These are phyloP conservation scores for Limonius californicus DNA, from an alignment of 1,140 invertebrate genomes.

Conservation along the genomic window DNA sequence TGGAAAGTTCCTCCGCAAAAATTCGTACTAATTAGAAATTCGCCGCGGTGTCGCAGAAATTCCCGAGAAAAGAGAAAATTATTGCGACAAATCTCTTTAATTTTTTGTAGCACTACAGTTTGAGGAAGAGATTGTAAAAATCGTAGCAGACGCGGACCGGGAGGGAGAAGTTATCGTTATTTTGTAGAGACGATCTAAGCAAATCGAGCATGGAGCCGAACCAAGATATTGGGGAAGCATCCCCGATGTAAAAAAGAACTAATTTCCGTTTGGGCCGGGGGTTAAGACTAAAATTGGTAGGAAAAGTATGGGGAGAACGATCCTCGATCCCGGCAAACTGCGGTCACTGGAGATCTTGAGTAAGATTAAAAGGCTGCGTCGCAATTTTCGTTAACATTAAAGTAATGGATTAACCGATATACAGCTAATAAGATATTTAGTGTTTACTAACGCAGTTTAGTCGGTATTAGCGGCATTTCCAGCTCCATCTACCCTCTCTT, in stretches of 20 bases:
- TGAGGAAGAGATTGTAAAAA: conserved; percentile 6
- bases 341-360: conserved; percentile 31
- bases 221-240: conserved; percentile 34
- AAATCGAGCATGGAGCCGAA: conserved; percentile 33
- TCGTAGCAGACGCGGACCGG: neutral
- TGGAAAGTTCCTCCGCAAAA: neutral
- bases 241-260: conserved; percentile 34
- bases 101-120: neutral
- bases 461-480: neutral
- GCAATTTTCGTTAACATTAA: conserved; percentile 14
- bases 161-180: conserved; percentile 26
- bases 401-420: conserved; percentile 10
- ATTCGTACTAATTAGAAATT: too few relatives aligned
- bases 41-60: too few relatives aligned
- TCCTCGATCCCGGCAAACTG: conserved; percentile 24
- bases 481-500: neutral
- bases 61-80: too few relatives aligned
- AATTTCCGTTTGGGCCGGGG: conserved; percentile 33
- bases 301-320: conserved; percentile 27
- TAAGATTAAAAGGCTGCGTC: conserved; percentile 28
- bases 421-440: conserved; percentile 15
- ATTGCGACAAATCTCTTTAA: too few relatives aligned
- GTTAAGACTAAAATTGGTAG: conserved; percentile 29
- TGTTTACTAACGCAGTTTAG: conserved; percentile 10
- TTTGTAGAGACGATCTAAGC: conserved; percentile 29